These are phyloP conservation scores for Pogonomyrmex barbatus DNA, from an alignment of 1,140 invertebrate genomes.

Conservation along the genomic window DNA sequence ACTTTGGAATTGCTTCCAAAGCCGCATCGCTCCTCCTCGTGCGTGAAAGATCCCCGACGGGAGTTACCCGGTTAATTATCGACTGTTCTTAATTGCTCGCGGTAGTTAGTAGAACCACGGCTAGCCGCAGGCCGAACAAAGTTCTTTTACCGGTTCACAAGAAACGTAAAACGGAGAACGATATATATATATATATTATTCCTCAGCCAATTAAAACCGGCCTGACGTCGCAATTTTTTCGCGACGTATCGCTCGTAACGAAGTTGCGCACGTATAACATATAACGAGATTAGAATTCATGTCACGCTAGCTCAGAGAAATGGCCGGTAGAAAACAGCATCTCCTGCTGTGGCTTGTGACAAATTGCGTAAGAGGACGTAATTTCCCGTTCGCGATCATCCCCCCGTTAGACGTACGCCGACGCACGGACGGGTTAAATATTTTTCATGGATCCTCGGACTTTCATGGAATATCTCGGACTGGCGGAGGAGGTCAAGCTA, in stretches of 20 bases:
- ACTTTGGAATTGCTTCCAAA: constrained; percentile 39
- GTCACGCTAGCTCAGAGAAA: not conserved
- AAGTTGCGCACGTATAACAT: not conserved
- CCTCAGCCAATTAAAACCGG: not conserved
- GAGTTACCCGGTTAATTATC: constrained; percentile 56
- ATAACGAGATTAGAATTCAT: not conserved
- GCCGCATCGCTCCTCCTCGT: constrained; percentile 28
- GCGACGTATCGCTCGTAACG: not conserved
- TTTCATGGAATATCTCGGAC: not conserved
- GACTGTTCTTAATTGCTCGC: constrained; percentile 47
- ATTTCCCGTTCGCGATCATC: not conserved
- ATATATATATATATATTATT: not conserved
- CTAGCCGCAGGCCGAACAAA: not conserved
- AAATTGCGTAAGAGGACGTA: not conserved
- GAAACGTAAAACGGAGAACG: not conserved
- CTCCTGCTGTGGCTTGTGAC: not conserved
- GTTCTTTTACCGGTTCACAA: not conserved
- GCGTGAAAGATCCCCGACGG: constrained; percentile 42
- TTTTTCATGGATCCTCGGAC: not conserved
- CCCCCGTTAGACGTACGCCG: not conserved
- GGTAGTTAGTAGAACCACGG: not conserved
- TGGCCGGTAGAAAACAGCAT: not conserved
- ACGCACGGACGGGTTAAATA: constrained; percentile 23
- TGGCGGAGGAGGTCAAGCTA: constrained; percentile 22
- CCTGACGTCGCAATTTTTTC: not conserved